Evolutionary conservation across 2,113 vertebrate genomes (phyloP).

Genomic region (Pipra filicauda): DNA sequence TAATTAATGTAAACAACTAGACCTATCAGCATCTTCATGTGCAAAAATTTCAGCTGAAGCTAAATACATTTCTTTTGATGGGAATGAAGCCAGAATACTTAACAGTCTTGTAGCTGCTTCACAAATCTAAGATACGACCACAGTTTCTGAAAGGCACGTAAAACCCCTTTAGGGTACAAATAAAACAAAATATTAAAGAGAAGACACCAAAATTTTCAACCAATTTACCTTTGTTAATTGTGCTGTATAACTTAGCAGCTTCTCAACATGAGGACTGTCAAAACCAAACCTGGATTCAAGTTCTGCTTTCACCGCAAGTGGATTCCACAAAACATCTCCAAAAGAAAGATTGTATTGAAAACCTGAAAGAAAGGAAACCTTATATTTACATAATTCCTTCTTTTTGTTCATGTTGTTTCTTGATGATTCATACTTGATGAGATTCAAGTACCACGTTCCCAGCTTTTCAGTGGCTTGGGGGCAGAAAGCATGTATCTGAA

Average conservation of each 20-base stretch:
- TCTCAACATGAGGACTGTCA: neutral
- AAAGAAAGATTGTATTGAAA: constrained; percentile 35
- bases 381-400: neutral
- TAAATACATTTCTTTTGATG: neutral
- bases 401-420: neutral
- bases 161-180: neutral
- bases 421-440: neutral
- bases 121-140: neutral
- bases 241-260: constrained; percentile 49
- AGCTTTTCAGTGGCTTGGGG: neutral
- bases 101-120: neutral
- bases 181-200: neutral
- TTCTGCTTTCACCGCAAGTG: neutral
- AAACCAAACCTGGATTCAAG: constrained; percentile 63
- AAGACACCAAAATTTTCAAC: neutral
- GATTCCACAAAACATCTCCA: constrained; percentile 48
- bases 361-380: constrained; percentile 7
- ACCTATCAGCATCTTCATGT: neutral
- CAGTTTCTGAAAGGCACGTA: neutral
- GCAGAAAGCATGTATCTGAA: neutral
- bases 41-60: neutral
- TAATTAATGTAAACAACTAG: neutral
- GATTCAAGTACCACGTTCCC: neutral
- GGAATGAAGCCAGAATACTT: neutral
- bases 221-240: constrained; percentile 44